These are phyloP conservation scores for Tineola bisselliella DNA, from an alignment of 2,888 invertebrate species.

Conservation along the genomic window DNA sequence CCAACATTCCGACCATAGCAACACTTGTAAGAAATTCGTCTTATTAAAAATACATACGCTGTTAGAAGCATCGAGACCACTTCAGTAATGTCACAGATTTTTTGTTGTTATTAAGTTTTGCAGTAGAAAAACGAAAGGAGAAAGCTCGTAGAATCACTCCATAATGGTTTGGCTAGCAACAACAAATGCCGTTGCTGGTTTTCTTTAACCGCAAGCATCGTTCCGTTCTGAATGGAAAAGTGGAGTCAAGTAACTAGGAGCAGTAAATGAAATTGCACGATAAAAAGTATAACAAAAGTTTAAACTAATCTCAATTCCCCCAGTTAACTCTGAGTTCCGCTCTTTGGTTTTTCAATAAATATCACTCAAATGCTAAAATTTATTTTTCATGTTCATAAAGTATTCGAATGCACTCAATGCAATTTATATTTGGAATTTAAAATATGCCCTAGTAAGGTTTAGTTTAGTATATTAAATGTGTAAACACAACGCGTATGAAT, in stretches of 20 bases:
- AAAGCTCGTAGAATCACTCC: neutral
- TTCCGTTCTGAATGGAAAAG: neutral
- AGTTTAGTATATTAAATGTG: slow-evolving; percentile 6
- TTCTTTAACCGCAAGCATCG: neutral
- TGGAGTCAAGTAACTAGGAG: neutral
- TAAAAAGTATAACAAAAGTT: neutral
- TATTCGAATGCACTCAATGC: neutral
- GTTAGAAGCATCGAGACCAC: neutral
- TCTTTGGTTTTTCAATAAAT: too few species aligned
- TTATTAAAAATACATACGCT: neutral
- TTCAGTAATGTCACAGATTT: neutral
- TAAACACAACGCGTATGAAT: slow-evolving; percentile 7
- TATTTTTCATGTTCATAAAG: too few species aligned
- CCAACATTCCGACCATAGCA: too few species aligned
- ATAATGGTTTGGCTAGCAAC: neutral
- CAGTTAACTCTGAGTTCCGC: neutral
- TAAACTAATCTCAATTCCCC: neutral
- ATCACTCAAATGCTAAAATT: too few species aligned
- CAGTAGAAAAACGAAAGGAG: neutral
- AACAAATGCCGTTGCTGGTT: neutral
- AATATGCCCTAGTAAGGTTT: slow-evolving; percentile 8
- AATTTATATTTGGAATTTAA: slow-evolving; percentile 6
- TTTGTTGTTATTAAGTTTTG: neutral
- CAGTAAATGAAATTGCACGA: neutral
- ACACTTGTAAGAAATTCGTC: neutral